A percentile compares a stretch with the other conserved stretches of the same genome.
Conservation (phyloP, 2,113 vertebrate species). For the Pachyramphus minor region DNA sequence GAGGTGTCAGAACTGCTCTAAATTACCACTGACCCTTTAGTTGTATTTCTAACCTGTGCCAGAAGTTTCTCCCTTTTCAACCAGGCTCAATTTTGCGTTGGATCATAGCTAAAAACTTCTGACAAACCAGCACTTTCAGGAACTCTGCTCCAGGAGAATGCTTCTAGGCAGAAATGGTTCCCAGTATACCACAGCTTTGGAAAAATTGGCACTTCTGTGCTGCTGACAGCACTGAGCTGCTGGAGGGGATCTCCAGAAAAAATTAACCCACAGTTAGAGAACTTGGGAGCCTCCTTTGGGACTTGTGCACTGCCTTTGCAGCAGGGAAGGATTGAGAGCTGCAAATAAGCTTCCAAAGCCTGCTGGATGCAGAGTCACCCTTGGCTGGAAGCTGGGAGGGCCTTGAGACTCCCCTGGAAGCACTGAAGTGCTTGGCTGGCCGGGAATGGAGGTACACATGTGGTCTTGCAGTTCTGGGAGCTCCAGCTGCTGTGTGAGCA, state of each 20-base stretch:
- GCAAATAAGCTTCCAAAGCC: background rate
- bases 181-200: background rate
- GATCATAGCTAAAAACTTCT: background rate
- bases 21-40: background rate
- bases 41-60: background rate
- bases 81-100: background rate
- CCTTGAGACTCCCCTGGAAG: background rate
- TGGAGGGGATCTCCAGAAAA: background rate
- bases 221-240: background rate
- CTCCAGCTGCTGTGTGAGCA: background rate
- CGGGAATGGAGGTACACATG: background rate
- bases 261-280: background rate
- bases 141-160: background rate
- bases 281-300: background rate
- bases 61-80: background rate
- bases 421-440: background rate
- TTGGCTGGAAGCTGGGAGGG: background rate
- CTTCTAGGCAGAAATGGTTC: background rate
- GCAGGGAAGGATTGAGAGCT: background rate
- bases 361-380: background rate
- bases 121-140: background rate
- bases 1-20: background rate
- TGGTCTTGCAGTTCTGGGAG: background rate
- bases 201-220: background rate
- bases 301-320: background rate